Evolutionary conservation across 2,113 vertebrate genomes (phyloP), one percentile per base, ranked within the genome.

Genomic region (Noturus placidus): DNA sequence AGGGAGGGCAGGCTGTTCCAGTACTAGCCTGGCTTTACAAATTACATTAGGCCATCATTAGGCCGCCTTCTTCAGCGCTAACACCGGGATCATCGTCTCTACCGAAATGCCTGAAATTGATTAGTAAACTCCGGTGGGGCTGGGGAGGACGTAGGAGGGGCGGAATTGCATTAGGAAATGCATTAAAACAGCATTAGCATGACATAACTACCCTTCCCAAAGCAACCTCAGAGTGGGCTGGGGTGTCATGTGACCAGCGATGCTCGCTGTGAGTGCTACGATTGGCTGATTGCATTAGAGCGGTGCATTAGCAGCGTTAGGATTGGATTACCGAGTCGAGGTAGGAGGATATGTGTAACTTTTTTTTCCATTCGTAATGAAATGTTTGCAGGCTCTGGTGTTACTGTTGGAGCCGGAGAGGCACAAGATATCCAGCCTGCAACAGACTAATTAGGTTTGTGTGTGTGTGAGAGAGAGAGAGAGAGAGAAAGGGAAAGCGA

Each of bases 141-240:
- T 92, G 90, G 93, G 92, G 92, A 90, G 20, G 25, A 92, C 91
- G 92, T 92, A 91, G 93, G 93, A 85, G 86, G 90, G 92, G 92
- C 92, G 90, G 93, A 94, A 95, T 95, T 91, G 91, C 91, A 96
- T 95, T 95, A 94, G 94, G 94, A 95, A 96, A 96, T 91, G 88
- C 93, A 95, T 95, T 96, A 96, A 95, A 97, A 93, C 95, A 94
- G 92, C 96, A 98, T 98, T 98, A 97, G 94, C 92, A 89, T 93
- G 89, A 93, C 96, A 95, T 92, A 94, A 95, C 95, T 94, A 94
- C 91, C 88, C 93, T 92, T 94, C 95, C 17, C 65, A 69, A 33
- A 94, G 95, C 95, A 92, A 88, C 89, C 90, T 63, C 57, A 90
- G 89, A 86, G 87, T 80, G n/a, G 83, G 84, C 84, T 87, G 76